A percentile compares a stretch with the other conserved stretches of the same genome.
phyloP scores from a whole-genome alignment of 2,113 vertebrate genomes.

The Dasyurus viverrinus region DNA sequence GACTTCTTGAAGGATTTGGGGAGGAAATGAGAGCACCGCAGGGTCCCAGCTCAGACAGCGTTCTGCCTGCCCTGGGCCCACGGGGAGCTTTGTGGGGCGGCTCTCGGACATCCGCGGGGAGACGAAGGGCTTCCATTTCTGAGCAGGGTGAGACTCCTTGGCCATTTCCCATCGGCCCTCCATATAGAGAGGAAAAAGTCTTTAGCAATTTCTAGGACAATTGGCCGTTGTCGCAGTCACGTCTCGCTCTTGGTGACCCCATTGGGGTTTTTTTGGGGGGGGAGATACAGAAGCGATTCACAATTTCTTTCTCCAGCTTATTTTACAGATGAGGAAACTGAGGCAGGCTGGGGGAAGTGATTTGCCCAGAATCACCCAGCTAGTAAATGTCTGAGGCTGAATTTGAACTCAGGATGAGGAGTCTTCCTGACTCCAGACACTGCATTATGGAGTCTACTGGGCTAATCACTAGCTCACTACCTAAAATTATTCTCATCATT shows the following conservation, averaged over 20 bases:
- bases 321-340: background rate
- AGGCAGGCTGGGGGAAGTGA: background rate
- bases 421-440: too few species aligned
- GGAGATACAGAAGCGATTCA: background rate
- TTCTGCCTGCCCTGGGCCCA: background rate
- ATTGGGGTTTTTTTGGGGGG: too few species aligned
- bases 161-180: background rate
- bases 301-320: background rate
- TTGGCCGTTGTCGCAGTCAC: background rate
- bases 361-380: too few species aligned
- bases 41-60: background rate
- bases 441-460: too few species aligned
- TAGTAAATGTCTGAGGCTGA: too few species aligned
- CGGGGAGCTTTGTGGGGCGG: background rate
- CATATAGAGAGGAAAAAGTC: background rate
- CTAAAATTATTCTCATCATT: background rate
- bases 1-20: background rate
- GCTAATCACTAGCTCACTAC: background rate
- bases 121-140: background rate
- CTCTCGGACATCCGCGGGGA: background rate
- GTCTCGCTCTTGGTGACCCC: background rate
- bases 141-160: background rate
- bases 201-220: background rate
- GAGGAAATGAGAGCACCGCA: background rate
- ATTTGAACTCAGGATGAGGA: too few species aligned